Conservation (phyloP, 2,797 vertebrate species). For the Amazona finschi region DNA sequence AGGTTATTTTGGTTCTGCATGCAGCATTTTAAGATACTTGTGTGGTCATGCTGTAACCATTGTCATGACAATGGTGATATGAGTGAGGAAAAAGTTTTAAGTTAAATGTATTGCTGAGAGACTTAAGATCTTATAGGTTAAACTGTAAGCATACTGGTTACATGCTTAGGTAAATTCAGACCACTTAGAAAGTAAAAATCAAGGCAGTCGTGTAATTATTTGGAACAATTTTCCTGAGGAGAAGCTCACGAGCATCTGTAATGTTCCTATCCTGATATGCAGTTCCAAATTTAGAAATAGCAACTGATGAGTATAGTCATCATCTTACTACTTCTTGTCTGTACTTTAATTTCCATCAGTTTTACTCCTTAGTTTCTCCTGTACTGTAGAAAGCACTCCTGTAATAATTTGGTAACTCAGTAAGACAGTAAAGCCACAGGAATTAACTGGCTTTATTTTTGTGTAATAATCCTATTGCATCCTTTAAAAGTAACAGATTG, state of each 20-base stretch:
- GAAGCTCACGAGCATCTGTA: not conserved
- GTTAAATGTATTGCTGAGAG: not conserved
- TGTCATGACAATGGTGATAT: not conserved
- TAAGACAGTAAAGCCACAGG: not conserved
- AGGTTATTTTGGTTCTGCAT: not conserved
- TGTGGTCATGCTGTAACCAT: not conserved
- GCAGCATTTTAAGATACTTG: not conserved
- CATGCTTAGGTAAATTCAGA: not conserved
- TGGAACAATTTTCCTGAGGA: not conserved
- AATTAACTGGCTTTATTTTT: not conserved
- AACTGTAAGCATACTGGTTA: not conserved
- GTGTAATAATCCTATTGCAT: accelerated
- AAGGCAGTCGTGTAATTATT: not conserved
- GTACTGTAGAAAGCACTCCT: not conserved
- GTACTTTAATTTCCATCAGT: not conserved
- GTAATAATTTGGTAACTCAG: not conserved
- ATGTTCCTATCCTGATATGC: not conserved
- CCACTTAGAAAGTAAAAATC: not conserved
- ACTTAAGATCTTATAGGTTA: not conserved
- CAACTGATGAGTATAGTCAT: not conserved
- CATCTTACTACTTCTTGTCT: not conserved
- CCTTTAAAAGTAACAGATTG: not conserved
- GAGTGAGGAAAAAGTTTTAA: not conserved
- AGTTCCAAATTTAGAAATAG: not conserved
- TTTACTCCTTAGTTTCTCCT: not conserved